phyloP scores from a whole-genome alignment of 2,797 vertebrate species.

The Poeciliopsis turneri region DNA sequence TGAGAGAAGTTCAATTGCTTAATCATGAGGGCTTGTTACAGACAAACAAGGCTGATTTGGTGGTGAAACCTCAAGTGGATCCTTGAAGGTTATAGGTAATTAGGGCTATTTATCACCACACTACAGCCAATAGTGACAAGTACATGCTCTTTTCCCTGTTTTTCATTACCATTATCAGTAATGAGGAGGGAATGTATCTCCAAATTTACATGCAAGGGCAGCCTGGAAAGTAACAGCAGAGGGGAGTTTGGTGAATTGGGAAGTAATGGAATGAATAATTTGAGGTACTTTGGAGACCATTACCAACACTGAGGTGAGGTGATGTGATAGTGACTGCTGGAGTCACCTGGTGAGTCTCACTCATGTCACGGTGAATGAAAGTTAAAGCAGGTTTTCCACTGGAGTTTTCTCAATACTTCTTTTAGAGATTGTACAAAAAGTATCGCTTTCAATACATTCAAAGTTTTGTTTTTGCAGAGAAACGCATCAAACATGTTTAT shows the following conservation, averaged over 20 bases:
- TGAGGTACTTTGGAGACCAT: background rate
- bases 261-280: constrained; percentile 20
- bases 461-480: background rate
- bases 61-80: constrained; percentile 63
- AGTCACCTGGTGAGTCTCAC: background rate
- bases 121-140: constrained; percentile 76
- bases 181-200: constrained; percentile 61
- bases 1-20: constrained; percentile 28
- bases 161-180: constrained; percentile 81
- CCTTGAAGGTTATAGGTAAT: constrained; percentile 80
- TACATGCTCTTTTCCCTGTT: constrained; percentile 74
- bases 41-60: constrained; percentile 60
- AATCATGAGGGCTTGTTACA: constrained; percentile 42
- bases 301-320: background rate
- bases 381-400: background rate
- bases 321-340: background rate
- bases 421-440: background rate
- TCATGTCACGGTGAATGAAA: background rate
- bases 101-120: constrained; percentile 80
- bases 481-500: background rate
- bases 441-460: background rate
- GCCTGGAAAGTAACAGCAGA: constrained; percentile 25
- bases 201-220: constrained; percentile 67
- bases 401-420: background rate
- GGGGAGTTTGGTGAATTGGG: constrained; percentile 10